A percentile compares a stretch with the other conserved stretches of the same genome.
These are phyloP conservation scores for Imbricaverruca yamaguchii DNA, from an alignment of 2,888 invertebrate genomes.

Conservation along the genomic window DNA sequence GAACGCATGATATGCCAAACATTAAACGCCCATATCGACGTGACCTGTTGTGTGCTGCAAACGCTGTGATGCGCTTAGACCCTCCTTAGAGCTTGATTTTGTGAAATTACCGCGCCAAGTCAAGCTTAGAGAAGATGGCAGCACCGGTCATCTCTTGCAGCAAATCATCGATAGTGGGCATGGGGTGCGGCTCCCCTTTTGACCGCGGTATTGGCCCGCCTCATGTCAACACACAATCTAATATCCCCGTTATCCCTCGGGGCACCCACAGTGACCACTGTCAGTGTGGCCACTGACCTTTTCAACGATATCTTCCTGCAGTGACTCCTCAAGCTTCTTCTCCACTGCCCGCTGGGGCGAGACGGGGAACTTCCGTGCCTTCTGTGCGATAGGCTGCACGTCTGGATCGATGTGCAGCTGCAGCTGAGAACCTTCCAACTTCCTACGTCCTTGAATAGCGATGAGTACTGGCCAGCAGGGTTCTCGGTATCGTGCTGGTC, in stretches of 20 bases:
- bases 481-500: too few species aligned
- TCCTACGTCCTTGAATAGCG: not conserved
- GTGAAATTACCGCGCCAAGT: slow-evolving; percentile 24
- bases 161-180: slow-evolving; percentile 32
- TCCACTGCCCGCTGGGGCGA: not conserved
- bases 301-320: slow-evolving; percentile 27
- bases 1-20: slow-evolving; percentile 25
- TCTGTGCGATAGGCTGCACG: not conserved
- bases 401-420: not conserved
- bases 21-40: slow-evolving; percentile 23
- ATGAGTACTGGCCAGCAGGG: not conserved
- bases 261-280: slow-evolving; percentile 34
- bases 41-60: too few species aligned
- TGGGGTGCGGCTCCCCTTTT: slow-evolving; percentile 31
- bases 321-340: not conserved
- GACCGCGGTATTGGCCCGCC: slow-evolving; percentile 35
- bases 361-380: not conserved
- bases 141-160: slow-evolving; percentile 11
- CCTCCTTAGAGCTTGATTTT: slow-evolving; percentile 15
- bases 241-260: slow-evolving; percentile 34
- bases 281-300: slow-evolving; percentile 33
- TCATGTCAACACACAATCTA: slow-evolving; percentile 36
- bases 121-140: slow-evolving; percentile 22
- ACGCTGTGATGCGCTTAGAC: slow-evolving; percentile 5
- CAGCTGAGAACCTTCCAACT: not conserved